Evolutionary conservation across 2,888 invertebrate genomes (phyloP).

Genomic region (Agriopis leucophaearia): DNA sequence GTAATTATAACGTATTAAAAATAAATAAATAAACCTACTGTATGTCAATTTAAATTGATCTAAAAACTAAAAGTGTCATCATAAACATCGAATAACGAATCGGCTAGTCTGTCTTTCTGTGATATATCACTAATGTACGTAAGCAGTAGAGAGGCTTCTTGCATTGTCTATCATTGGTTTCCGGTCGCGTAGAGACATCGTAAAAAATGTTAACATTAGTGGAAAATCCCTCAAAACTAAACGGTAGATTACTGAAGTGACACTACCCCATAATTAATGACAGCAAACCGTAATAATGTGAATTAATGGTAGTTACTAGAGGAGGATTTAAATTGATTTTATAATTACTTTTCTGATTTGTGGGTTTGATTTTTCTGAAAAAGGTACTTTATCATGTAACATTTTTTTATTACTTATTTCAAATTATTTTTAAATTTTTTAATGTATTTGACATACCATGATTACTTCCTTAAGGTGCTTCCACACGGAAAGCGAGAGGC

Average conservation of each 20-base stretch:
- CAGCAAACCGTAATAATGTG: slow-evolving; percentile 46
- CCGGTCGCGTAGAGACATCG: neutral
- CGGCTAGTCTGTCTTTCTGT: neutral
- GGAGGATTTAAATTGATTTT: slow-evolving; percentile 28
- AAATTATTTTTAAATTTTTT: too few relatives aligned
- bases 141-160: too few relatives aligned
- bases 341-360: neutral
- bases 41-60: too few relatives aligned
- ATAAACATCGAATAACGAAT: too few relatives aligned
- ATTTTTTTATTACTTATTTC: too few relatives aligned
- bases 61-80: too few relatives aligned
- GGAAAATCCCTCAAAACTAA: neutral
- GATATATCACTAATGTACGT: neutral
- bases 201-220: neutral
- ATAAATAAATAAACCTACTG: too few relatives aligned
- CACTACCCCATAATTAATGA: slow-evolving; percentile 55
- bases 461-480: too few relatives aligned
- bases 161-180: neutral
- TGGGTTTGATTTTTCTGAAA: neutral
- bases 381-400: too few relatives aligned
- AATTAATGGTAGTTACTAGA: slow-evolving; percentile 48
- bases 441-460: too few relatives aligned
- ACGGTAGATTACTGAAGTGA: slow-evolving; percentile 38
- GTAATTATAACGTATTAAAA: too few relatives aligned
- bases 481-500: too few relatives aligned